Conservation (phyloP, 2,113 vertebrate genomes). For the Cyanoderma ruficeps region DNA sequence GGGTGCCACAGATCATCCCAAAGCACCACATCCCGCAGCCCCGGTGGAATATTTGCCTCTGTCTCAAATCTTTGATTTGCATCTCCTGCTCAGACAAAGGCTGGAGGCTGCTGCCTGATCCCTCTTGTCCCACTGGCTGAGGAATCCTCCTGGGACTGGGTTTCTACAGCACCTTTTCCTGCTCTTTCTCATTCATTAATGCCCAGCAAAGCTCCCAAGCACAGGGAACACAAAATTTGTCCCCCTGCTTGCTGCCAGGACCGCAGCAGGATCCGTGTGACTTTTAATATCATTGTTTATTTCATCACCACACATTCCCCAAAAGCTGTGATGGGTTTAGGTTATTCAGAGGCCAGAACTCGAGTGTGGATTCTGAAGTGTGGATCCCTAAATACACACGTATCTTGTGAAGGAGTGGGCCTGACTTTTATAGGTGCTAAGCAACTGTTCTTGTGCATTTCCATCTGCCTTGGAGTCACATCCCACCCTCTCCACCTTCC, state of each 20-base stretch:
- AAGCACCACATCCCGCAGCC: neutral
- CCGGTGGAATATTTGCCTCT: neutral
- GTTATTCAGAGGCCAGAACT: conserved; percentile 14
- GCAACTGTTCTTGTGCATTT: conserved; percentile 52
- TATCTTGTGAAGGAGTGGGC: conserved; percentile 51
- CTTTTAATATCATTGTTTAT: neutral
- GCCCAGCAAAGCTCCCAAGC: neutral
- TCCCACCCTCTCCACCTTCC: conserved; percentile 55
- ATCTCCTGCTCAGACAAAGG: neutral
- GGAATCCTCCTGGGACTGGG: neutral
- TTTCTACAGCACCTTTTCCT: neutral
- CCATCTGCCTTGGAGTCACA: conserved; percentile 48
- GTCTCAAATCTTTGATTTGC: neutral
- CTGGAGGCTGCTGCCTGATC: neutral
- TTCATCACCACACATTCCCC: neutral
- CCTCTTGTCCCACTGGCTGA: neutral
- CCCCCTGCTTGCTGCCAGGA: neutral
- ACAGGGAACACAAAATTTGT: neutral
- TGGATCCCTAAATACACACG: conserved; percentile 1
- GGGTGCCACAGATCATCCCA: neutral
- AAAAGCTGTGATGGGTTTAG: neutral
- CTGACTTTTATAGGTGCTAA: conserved; percentile 57
- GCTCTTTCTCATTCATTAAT: neutral
- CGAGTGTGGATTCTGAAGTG: neutral
- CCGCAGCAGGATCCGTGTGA: neutral